Conservation (phyloP, 2,113 vertebrate species). For the Pycnonotus jocosus region DNA sequence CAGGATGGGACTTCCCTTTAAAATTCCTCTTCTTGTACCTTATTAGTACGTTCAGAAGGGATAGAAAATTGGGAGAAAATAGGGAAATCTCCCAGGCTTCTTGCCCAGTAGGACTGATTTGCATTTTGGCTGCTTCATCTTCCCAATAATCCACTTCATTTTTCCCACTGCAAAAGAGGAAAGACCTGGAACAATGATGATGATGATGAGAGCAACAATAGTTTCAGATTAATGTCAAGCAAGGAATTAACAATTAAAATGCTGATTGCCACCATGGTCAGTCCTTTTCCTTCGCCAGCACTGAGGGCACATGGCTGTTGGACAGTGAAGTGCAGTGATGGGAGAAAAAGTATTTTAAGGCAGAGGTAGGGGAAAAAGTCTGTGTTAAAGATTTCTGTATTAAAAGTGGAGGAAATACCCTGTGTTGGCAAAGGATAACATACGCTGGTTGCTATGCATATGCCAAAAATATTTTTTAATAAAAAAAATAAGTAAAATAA, state of each 20-base stretch:
- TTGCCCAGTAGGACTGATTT: background rate
- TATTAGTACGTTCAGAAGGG: background rate
- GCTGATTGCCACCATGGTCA: accelerated
- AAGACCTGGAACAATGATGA: background rate
- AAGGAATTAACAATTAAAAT: background rate
- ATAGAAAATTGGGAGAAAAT: background rate
- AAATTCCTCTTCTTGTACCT: background rate
- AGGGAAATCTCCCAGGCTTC: background rate
- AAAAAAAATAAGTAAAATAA: background rate
- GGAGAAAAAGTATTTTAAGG: background rate
- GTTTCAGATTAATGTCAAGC: background rate
- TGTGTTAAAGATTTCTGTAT: background rate
- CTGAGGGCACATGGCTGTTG: accelerated
- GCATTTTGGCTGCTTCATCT: background rate
- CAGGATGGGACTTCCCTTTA: background rate
- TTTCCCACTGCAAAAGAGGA: background rate
- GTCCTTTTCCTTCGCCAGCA: background rate
- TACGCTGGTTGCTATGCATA: accelerated
- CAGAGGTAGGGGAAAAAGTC: background rate
- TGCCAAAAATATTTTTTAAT: background rate
- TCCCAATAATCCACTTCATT: background rate
- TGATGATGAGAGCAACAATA: background rate
- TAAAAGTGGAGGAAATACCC: background rate
- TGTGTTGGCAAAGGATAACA: background rate
- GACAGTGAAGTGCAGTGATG: background rate